A percentile compares a stretch with the other conserved stretches of the same genome.
Evolutionary conservation across 2,888 invertebrate genomes (phyloP).

Genomic region (Drosophila phalerata): DNA sequence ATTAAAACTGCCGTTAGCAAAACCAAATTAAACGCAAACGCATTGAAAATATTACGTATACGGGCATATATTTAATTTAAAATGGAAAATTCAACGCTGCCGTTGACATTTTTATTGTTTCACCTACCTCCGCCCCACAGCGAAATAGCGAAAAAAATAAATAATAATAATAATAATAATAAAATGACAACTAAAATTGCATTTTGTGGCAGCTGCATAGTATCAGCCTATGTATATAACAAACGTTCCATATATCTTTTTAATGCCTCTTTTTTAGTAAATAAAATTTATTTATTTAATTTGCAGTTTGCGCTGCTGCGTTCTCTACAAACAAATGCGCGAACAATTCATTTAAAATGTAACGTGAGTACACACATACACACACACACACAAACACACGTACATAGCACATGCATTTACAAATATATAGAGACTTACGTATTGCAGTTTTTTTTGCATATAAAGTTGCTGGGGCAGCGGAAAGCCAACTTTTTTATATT

Average conservation of each 20-base stretch:
- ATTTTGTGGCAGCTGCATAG: conserved; percentile 57
- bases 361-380: conserved; percentile 38
- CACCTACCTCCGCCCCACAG: conserved; percentile 29
- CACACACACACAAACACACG: not conserved
- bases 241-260: conserved; percentile 40
- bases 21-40: conserved; percentile 39
- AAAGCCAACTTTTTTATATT: conserved; percentile 64
- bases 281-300: conserved; percentile 73
- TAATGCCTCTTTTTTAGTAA: conserved; percentile 57
- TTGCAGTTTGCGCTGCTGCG: conserved; percentile 58
- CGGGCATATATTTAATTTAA: conserved; percentile 62
- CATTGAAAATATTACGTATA: conserved; percentile 40
- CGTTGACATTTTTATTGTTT: conserved; percentile 74
- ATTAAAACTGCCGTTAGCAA: conserved; percentile 53
- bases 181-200: conserved; percentile 62
- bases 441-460: conserved; percentile 61
- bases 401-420: not conserved
- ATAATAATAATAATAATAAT: conserved; percentile 27
- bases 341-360: conserved; percentile 77
- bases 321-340: conserved; percentile 67
- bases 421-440: conserved; percentile 7
- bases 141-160: not conserved
- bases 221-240: conserved; percentile 29
- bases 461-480: conserved; percentile 60
- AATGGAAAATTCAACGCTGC: conserved; percentile 59